phyloP scores from a whole-genome alignment of 2,113 vertebrate species.

The Poecilia latipinna region DNA sequence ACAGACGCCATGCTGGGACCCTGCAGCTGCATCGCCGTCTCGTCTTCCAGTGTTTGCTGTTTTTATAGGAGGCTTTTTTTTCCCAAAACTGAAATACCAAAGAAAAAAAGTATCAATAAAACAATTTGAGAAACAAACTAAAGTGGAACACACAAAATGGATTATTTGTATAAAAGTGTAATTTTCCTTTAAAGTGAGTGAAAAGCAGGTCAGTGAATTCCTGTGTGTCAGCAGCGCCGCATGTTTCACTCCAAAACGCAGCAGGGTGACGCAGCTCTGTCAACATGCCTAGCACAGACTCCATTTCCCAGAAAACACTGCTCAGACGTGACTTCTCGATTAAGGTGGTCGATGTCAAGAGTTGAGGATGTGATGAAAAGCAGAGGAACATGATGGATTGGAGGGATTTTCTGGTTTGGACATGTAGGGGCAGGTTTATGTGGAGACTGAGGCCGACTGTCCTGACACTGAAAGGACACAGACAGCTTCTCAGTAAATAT shows the following conservation, averaged over 20 bases:
- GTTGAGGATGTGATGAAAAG: constrained; percentile 51
- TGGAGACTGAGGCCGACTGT: constrained; percentile 3
- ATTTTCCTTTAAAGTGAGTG: neutral
- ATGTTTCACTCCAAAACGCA: constrained; percentile 12
- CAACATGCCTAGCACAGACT: constrained; percentile 34
- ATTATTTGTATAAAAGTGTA: neutral
- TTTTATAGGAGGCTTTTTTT: neutral
- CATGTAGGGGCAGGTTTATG: constrained; percentile 27
- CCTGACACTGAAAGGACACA: neutral
- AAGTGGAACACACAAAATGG: neutral
- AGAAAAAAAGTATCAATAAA: neutral
- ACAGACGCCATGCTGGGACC: constrained; percentile 52
- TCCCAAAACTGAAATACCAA: neutral
- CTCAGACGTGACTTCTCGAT: constrained; percentile 42
- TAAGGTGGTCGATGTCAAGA: constrained; percentile 14
- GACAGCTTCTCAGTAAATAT: neutral
- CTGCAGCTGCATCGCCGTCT: constrained; percentile 46
- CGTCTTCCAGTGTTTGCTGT: neutral
- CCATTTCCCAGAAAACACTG: constrained; percentile 58
- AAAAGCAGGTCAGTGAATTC: constrained; percentile 12
- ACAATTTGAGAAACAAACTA: neutral
- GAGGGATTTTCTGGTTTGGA: constrained; percentile 1
- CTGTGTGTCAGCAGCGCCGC: constrained; percentile 11
- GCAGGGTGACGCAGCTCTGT: constrained; percentile 19
- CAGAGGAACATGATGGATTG: constrained; percentile 33